These are phyloP conservation scores for Mycteria americana DNA, from an alignment of 2,797 vertebrate genomes.

Conservation along the genomic window DNA sequence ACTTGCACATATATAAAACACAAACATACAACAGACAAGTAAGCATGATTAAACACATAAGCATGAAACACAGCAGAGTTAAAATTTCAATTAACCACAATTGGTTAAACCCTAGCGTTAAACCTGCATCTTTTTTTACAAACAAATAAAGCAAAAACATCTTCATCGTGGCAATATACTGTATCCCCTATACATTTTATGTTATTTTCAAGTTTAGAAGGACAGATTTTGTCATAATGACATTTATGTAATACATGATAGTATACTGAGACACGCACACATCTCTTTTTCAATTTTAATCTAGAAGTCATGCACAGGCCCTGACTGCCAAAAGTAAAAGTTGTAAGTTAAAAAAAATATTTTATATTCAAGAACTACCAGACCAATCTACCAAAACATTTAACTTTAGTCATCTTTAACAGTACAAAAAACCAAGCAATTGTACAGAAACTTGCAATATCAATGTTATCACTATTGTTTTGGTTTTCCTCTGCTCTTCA, in stretches of 20 bases:
- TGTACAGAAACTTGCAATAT: background rate
- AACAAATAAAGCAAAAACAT: background rate
- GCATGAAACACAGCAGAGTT: background rate
- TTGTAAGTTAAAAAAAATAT: background rate
- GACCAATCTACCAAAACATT: background rate
- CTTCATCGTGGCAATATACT: background rate
- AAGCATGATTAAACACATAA: background rate
- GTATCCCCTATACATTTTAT: background rate
- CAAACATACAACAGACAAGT: background rate
- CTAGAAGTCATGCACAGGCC: background rate
- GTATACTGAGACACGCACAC: background rate
- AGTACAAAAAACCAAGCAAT: background rate
- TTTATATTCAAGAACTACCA: background rate
- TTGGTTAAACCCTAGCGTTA: background rate
- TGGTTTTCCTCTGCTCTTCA: background rate
- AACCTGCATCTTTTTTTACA: background rate
- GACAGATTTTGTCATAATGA: background rate
- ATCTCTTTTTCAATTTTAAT: background rate
- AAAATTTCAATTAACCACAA: background rate
- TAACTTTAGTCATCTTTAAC: background rate
- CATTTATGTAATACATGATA: background rate
- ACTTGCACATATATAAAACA: background rate
- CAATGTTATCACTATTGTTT: background rate
- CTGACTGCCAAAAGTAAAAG: background rate
- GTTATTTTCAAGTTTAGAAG: background rate